These are phyloP conservation scores for Lutraria rhynchaena DNA, from an alignment of 1,140 invertebrate species.

Conservation along the genomic window DNA sequence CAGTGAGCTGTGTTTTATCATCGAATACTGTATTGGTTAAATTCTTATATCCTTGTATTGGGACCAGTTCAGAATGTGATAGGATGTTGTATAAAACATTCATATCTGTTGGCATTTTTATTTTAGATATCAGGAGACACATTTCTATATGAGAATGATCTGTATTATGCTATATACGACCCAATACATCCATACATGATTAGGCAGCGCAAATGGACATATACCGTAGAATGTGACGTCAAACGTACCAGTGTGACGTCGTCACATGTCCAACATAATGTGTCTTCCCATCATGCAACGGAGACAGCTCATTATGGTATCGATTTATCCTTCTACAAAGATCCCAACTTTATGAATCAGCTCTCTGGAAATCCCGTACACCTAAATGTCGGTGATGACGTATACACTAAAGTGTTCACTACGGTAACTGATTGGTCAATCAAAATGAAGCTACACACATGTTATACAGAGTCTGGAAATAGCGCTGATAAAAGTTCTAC, in stretches of 20 bases:
- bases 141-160: conserved; percentile 19
- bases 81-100: too few relatives aligned
- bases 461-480: conserved; percentile 13
- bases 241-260: conserved; percentile 8
- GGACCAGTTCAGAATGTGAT: too few relatives aligned
- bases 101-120: too few relatives aligned
- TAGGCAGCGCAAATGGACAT: conserved; percentile 18
- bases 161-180: conserved; percentile 26
- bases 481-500: background rate
- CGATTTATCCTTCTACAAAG: conserved; percentile 18
- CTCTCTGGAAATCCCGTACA: conserved; percentile 39
- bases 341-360: background rate
- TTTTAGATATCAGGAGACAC: conserved; percentile 23
- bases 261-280: conserved; percentile 24
- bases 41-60: too few relatives aligned
- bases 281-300: background rate
- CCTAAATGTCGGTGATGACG: background rate
- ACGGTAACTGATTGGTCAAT: conserved; percentile 16
- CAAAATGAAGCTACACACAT: conserved; percentile 33
- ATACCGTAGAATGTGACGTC: conserved; percentile 32
- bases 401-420: conserved; percentile 35
- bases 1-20: too few relatives aligned
- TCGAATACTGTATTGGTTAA: too few relatives aligned
- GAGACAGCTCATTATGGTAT: conserved; percentile 12
- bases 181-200: conserved; percentile 25